Conservation (phyloP, 2,888 invertebrate species). For the Xestia c-nigrum region DNA sequence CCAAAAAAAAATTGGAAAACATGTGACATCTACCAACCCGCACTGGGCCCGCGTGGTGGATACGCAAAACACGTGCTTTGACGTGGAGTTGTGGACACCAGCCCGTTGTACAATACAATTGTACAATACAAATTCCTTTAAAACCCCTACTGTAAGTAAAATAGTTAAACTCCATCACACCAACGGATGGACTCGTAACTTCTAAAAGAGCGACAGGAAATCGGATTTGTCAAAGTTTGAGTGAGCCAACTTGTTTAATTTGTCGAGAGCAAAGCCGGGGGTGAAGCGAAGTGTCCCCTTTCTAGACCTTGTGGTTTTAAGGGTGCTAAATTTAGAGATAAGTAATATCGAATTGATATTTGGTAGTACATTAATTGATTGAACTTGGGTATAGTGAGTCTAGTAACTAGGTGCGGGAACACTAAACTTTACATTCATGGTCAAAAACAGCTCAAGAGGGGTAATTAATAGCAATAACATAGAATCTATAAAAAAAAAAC, state of each 20-base stretch:
- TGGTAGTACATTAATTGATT: not conserved
- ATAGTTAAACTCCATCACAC: constrained; percentile 48
- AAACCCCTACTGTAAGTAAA: constrained; percentile 24
- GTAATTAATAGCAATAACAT: too few relatives aligned
- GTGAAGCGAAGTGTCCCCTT: constrained; percentile 47
- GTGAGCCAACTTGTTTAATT: constrained; percentile 66
- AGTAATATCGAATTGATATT: constrained; percentile 3
- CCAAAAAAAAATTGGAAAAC: too few relatives aligned
- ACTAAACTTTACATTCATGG: not conserved
- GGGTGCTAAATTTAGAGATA: constrained; percentile 14
- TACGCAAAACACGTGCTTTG: too few relatives aligned
- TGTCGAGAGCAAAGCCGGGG: constrained; percentile 53
- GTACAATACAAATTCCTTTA: not conserved
- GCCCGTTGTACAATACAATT: too few relatives aligned
- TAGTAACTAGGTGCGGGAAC: not conserved
- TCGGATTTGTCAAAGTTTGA: constrained; percentile 67
- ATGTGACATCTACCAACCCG: too few relatives aligned
- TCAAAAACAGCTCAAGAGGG: too few relatives aligned
- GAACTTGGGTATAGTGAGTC: not conserved
- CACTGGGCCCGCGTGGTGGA: too few relatives aligned
- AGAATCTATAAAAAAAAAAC: too few relatives aligned
- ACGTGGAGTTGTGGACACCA: too few relatives aligned
- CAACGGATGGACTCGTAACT: constrained; percentile 58
- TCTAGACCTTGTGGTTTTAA: constrained; percentile 36
- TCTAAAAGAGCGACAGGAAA: constrained; percentile 65